These are phyloP conservation scores for Alosa alosa DNA, from an alignment of 2,113 vertebrate genomes.

Conservation along the genomic window DNA sequence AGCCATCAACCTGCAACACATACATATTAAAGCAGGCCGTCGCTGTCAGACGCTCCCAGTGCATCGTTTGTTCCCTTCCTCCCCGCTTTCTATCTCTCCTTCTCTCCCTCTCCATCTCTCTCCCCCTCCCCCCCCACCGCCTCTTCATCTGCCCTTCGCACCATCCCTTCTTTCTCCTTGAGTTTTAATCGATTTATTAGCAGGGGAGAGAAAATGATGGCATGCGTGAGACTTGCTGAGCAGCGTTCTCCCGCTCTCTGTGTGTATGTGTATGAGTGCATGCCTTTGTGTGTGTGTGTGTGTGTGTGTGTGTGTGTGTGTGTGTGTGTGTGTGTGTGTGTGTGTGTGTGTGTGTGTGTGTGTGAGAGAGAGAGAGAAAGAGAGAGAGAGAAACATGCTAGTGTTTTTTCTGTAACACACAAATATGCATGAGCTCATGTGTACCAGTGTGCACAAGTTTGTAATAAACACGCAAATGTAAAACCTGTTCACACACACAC, in stretches of 20 bases:
- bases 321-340: constrained; percentile 30
- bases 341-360: constrained; percentile 25
- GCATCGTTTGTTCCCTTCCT: constrained; percentile 92
- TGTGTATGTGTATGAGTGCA: neutral
- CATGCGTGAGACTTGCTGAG: constrained; percentile 5
- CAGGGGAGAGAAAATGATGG: constrained; percentile 58
- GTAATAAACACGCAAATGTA: neutral
- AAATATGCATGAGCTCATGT: no score
- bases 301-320: neutral
- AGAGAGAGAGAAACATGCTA: neutral
- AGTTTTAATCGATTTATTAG: constrained; percentile 82
- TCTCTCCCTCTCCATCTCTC: constrained; percentile 53
- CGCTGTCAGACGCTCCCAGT: constrained; percentile 90
- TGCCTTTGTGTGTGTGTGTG: constrained; percentile 20
- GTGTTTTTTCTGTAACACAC: no score
- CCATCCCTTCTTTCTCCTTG: constrained; percentile 23
- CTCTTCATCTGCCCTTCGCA: neutral
- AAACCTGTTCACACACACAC: neutral
- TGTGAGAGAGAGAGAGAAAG: neutral
- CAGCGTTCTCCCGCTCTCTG: neutral
- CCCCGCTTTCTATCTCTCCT: constrained; percentile 71
- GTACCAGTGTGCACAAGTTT: neutral
- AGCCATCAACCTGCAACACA: constrained; percentile 99
- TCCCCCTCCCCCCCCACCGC: neutral
- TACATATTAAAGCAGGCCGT: constrained; percentile 97